Base-by-base conservation (phyloP, 2,888 invertebrate species). In the Norana najaformis region DNA sequence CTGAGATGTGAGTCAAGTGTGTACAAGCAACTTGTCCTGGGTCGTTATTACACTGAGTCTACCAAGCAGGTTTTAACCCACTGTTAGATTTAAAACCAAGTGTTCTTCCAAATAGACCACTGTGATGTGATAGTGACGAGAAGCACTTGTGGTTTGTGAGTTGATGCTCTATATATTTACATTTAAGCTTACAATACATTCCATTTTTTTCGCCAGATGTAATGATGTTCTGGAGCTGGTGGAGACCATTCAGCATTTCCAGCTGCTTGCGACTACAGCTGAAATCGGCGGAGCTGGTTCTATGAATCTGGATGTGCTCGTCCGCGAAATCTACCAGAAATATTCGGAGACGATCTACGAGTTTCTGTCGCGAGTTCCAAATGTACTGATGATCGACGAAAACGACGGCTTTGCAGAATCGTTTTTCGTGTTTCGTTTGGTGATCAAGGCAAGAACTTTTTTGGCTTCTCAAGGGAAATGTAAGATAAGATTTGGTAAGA, bases 191-290 rank as follows among this genome's bases (percentile, higher is more conserved):
- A n/a, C n/a, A n/a, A n/a, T n/a, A n/a, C n/a, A n/a, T n/a, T n/a
- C n/a, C n/a, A n/a, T n/a, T n/a, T n/a, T 47, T 89, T 85, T 85
- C 90, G 90, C 14, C 92, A 95, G 95, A 90, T 95, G 95, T 91
- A 95, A 95, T 92, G 95, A 95, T 93, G 94, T 95, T 5, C 93
- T 95, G 88, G 95, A 95, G 90, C 93, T 95, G 34, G 94, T 95
- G 20, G 94, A 95, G 91, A 95, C 95, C 5, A 95, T 94, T 0
- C 92, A 94, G 35, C 95, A 95, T 92, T 95, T 95, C 93, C 93
- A 94, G 14, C 92, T 94, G 83, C 92, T 95, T 89, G 94, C 95
- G 0, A 94, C 93, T 35, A 94, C 94, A 5, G 94, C 94, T 20
- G 94, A 94, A 90, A 93, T 95, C 23, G 95, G 95, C 39, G 95